Evolutionary conservation across 2,113 vertebrate genomes (phyloP).

Genomic region (Toxostoma redivivum): DNA sequence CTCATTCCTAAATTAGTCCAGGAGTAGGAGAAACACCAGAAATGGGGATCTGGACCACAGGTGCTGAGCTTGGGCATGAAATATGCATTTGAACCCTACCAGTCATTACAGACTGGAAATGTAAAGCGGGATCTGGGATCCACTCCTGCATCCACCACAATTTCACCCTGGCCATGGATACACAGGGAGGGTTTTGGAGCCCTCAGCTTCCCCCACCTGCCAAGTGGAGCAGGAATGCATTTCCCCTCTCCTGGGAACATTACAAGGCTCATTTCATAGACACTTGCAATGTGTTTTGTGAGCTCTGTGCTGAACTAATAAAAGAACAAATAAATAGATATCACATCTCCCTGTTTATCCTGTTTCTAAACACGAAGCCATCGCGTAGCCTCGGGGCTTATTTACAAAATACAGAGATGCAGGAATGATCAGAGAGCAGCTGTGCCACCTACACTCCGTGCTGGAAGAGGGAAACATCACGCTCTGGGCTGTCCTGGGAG

Average conservation of each 20-base stretch:
- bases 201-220: background rate
- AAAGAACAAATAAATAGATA: slow-evolving; percentile 31
- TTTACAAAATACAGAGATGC: background rate
- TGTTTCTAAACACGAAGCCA: background rate
- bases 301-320: slow-evolving; percentile 2
- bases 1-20: background rate
- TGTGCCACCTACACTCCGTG: background rate
- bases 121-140: background rate
- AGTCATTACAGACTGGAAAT: background rate
- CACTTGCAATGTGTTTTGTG: background rate
- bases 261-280: slow-evolving; percentile 14
- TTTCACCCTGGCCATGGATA: background rate
- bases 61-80: background rate
- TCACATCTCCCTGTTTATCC: background rate
- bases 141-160: rapidly evolving
- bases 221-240: background rate
- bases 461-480: background rate
- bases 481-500: background rate
- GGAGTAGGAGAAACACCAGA: background rate
- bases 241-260: background rate
- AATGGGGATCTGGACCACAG: background rate
- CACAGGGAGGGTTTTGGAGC: background rate
- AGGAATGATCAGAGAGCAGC: background rate
- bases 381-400: background rate
- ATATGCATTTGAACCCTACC: background rate